Conservation (phyloP, 1,140 invertebrate species). For the Drosophila takahashii region DNA sequence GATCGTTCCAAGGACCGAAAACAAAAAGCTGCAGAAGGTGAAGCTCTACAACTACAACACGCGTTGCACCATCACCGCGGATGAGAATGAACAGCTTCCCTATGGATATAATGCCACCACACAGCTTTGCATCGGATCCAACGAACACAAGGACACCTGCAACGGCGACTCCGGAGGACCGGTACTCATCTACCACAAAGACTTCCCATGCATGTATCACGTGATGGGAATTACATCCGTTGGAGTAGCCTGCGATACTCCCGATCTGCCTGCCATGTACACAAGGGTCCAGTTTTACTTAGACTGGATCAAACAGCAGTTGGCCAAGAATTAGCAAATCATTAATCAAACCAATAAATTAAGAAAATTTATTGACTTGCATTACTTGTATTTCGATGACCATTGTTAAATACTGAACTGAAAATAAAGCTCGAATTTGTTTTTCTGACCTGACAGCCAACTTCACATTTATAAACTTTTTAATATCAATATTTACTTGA, state of each 20-base stretch:
- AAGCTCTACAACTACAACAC: slow-evolving; percentile 67
- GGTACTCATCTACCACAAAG: slow-evolving; percentile 56
- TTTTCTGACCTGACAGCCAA: no score
- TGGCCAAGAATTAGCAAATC: slow-evolving; percentile 26
- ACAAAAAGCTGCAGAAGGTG: slow-evolving; percentile 85
- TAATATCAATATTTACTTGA: no score
- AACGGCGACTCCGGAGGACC: slow-evolving; percentile 80
- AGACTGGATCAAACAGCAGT: slow-evolving; percentile 64
- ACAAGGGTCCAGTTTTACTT: slow-evolving; percentile 71
- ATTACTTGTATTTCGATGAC: no score
- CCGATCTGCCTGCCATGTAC: slow-evolving; percentile 62
- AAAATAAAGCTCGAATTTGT: no score
- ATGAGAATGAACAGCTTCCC: slow-evolving; percentile 65
- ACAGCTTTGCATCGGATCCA: slow-evolving; percentile 89
- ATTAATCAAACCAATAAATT: no score
- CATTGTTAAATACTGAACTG: no score
- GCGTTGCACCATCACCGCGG: slow-evolving; percentile 65
- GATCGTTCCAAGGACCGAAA: slow-evolving; percentile 19
- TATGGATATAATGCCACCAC: slow-evolving; percentile 85
- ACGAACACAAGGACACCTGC: slow-evolving; percentile 85
- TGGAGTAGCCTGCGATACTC: slow-evolving; percentile 63
- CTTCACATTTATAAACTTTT: no score
- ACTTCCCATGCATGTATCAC: slow-evolving; percentile 65
- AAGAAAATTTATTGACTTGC: no score
- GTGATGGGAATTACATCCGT: slow-evolving; percentile 73